Conservation (phyloP, 2,797 vertebrate species). For the Sarcophilus harrisii region DNA sequence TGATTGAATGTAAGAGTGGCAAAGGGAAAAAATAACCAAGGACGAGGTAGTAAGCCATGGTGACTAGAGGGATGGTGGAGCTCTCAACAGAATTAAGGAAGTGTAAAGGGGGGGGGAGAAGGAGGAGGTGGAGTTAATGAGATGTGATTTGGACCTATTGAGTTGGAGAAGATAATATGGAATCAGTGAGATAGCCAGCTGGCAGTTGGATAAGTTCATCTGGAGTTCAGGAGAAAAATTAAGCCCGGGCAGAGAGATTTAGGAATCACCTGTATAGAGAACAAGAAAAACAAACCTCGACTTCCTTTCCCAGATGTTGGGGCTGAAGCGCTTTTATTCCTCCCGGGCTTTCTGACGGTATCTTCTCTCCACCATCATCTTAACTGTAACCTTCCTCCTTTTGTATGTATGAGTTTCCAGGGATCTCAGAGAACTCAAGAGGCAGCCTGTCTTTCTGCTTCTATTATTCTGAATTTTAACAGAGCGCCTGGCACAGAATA, state of each 20-base stretch:
- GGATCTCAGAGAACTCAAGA: neutral
- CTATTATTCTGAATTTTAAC: neutral
- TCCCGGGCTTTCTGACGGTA: neutral
- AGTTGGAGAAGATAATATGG: neutral
- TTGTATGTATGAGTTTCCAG: neutral
- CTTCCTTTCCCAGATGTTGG: neutral
- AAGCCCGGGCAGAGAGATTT: neutral
- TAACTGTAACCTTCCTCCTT: neutral
- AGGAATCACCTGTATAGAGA: neutral
- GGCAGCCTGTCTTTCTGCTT: neutral
- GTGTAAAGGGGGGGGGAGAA: neutral
- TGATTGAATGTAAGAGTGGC: neutral
- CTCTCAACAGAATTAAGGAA: neutral
- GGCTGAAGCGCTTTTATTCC: neutral
- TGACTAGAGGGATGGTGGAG: neutral
- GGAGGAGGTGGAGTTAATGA: neutral
- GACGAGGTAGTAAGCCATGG: neutral
- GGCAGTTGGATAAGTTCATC: neutral
- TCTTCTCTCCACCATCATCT: neutral
- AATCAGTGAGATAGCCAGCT: neutral
- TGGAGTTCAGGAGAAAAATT: neutral
- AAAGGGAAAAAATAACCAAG: neutral
- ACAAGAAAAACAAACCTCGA: neutral
- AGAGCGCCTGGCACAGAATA: neutral
- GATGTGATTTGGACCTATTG: neutral